A percentile compares a stretch with the other conserved stretches of the same genome.
Conservation (phyloP, 2,113 vertebrate species). For the Crocuta crocuta region DNA sequence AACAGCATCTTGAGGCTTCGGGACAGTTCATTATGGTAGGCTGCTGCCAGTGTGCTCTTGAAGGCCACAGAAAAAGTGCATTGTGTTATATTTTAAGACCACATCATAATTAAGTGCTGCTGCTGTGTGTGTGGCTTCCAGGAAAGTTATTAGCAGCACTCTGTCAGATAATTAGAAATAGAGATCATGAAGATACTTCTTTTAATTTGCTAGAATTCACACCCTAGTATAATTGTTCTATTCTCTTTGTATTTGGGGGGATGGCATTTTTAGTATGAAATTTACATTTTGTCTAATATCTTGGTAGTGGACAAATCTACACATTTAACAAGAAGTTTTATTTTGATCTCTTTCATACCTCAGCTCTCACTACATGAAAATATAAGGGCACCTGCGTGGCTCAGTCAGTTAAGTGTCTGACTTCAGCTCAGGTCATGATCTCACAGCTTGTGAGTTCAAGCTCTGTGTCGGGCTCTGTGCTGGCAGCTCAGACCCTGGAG, state of each 20-base stretch:
- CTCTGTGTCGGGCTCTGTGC: too few species aligned
- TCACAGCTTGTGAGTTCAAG: too few species aligned
- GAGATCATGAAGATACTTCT: conserved; percentile 49
- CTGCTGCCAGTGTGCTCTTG: conserved; percentile 13
- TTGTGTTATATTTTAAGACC: conserved; percentile 12
- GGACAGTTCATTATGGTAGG: conserved; percentile 40
- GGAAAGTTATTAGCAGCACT: conserved; percentile 63
- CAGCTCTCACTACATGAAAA: conserved; percentile 8
- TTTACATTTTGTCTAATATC: conserved; percentile 12
- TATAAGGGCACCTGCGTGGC: neutral
- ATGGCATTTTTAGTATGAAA: conserved; percentile 17
- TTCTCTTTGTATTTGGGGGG: neutral
- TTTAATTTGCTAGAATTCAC: conserved; percentile 68
- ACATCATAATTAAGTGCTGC: conserved; percentile 60
- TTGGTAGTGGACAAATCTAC: conserved; percentile 1
- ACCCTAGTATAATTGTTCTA: neutral
- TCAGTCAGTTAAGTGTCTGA: too few species aligned
- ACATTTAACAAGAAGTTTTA: neutral
- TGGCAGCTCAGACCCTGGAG: too few species aligned
- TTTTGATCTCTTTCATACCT: neutral
- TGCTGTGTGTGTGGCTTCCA: conserved; percentile 53
- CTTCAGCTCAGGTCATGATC: too few species aligned
- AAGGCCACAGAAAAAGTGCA: conserved; percentile 42
- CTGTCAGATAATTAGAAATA: conserved; percentile 68
- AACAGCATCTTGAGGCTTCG: conserved; percentile 41